Evolutionary conservation across 2,888 invertebrate species (phyloP).

Genomic region (Therioaphis trifolii): DNA sequence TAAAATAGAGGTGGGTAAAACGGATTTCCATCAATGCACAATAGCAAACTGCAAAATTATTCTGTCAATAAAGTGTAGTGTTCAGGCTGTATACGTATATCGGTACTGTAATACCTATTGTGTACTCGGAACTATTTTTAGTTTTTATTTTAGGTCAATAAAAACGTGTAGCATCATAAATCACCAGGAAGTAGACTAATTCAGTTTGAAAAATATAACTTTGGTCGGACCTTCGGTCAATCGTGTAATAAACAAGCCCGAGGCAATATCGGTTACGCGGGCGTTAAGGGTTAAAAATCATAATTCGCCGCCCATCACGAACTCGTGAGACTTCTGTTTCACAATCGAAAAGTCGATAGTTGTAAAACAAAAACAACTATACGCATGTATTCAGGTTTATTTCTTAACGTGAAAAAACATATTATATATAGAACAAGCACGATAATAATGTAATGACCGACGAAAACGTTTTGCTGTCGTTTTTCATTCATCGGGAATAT

Average conservation of each 20-base stretch:
- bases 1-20: background rate
- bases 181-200: conserved; percentile 46
- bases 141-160: conserved; percentile 26
- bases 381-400: background rate
- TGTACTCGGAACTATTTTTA: background rate
- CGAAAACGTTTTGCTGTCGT: background rate
- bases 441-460: background rate
- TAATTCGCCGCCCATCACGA: conserved; percentile 48
- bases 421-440: too few species aligned
- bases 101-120: background rate
- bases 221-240: background rate
- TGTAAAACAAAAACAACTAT: conserved; percentile 16
- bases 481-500: background rate
- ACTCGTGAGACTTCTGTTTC: conserved; percentile 61
- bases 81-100: too few species aligned
- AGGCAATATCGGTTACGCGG: conserved; percentile 14
- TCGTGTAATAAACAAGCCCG: conserved; percentile 20
- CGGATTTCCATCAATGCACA: background rate
- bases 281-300: conserved; percentile 56
- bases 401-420: background rate
- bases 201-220: conserved; percentile 34
- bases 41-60: background rate
- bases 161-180: conserved; percentile 23
- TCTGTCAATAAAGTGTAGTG: background rate
- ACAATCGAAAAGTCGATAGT: conserved; percentile 32